Evolutionary conservation across 2,888 invertebrate genomes (phyloP).

Genomic region (Phymatocera aterrima): DNA sequence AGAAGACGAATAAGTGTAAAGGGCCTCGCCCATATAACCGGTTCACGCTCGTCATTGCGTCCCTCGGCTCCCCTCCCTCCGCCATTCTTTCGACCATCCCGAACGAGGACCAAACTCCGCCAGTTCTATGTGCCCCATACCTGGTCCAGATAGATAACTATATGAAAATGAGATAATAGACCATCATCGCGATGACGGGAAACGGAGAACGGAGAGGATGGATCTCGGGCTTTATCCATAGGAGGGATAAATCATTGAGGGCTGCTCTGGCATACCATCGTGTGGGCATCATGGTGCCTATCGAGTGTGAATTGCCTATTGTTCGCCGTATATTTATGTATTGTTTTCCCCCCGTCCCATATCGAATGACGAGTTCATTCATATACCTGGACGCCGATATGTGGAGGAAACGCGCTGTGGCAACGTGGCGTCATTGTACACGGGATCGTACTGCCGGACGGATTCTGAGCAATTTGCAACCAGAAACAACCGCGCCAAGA

Average conservation of each 20-base stretch:
- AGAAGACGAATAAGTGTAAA: constrained; percentile 65
- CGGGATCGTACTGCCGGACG: too few species aligned
- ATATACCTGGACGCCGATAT: neutral
- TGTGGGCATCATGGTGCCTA: too few species aligned
- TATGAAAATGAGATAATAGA: neutral
- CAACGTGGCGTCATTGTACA: too few species aligned
- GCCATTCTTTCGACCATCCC: constrained; percentile 56
- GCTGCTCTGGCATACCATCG: too few species aligned
- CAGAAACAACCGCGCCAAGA: too few species aligned
- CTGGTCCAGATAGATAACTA: constrained; percentile 57
- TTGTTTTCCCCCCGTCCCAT: neutral
- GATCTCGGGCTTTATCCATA: too few species aligned
- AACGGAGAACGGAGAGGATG: constrained; percentile 36
- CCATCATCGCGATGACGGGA: constrained; percentile 46
- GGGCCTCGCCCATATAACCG: constrained; percentile 75
- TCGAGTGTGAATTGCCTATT: constrained; percentile 24
- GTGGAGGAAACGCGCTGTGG: too few species aligned
- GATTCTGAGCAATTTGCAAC: too few species aligned
- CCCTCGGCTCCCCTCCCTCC: constrained; percentile 55
- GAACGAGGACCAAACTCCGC: neutral
- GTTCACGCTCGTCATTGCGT: constrained; percentile 65
- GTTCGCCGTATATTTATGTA: neutral
- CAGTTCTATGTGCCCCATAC: constrained; percentile 53
- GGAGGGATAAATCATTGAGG: too few species aligned
- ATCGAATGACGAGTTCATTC: neutral